Conservation (phyloP, 1,140 invertebrate species). For the Formica selysi region DNA sequence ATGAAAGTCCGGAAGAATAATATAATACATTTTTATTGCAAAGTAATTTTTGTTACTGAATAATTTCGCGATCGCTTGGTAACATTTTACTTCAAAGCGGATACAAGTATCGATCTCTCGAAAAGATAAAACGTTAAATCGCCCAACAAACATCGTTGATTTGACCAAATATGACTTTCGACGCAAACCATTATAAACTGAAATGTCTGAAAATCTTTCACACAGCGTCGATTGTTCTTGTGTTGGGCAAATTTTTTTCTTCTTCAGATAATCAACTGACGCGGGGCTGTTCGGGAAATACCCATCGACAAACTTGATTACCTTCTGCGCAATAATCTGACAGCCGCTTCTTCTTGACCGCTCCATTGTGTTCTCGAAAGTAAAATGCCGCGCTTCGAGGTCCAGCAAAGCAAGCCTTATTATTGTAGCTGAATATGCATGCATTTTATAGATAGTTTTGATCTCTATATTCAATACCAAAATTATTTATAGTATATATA, state of each 20-base stretch:
- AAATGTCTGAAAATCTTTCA: not conserved
- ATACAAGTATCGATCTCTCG: not conserved
- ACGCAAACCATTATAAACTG: not conserved
- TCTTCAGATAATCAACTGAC: conserved; percentile 49
- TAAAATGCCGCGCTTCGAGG: conserved; percentile 22
- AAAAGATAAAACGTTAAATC: not conserved
- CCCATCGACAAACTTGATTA: conserved; percentile 74
- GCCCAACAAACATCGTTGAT: not conserved
- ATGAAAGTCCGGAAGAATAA: not conserved
- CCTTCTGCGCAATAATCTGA: conserved; percentile 69
- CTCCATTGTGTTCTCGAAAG: conserved; percentile 59
- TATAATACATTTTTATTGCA: not conserved
- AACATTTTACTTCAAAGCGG: not conserved
- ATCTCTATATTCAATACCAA: not conserved
- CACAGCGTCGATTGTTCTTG: not conserved
- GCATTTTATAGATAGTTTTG: not conserved
- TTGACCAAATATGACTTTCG: not conserved
- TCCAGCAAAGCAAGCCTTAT: not conserved
- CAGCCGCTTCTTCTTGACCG: conserved; percentile 36
- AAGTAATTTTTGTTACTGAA: not conserved
- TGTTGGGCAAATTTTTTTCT: conserved; percentile 24
- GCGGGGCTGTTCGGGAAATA: conserved; percentile 65
- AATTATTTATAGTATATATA: not conserved
- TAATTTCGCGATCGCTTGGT: not conserved
- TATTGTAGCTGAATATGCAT: not conserved